A percentile compares a stretch with the other conserved stretches of the same genome.
Evolutionary conservation across 92 coral and sea anemone genomes (phyloP).

Genomic region (Epizoanthus ramosus): DNA sequence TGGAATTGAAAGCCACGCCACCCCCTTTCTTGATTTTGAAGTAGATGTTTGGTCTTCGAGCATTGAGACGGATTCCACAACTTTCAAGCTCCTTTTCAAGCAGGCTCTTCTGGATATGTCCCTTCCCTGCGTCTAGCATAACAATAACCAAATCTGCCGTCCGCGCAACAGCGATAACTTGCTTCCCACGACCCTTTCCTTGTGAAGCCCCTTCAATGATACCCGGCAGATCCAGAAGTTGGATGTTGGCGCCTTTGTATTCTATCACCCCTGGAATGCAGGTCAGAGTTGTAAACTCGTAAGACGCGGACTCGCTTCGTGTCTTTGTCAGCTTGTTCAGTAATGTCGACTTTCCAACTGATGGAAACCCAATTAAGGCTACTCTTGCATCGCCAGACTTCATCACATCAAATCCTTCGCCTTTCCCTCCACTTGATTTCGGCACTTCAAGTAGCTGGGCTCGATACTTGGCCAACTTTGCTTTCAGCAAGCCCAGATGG

Average conservation of each 20-base stretch:
- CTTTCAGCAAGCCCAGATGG: slow-evolving; percentile 92
- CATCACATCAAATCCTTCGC: slow-evolving; percentile 99
- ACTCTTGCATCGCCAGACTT: slow-evolving; percentile 99
- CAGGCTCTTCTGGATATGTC: slow-evolving; percentile 84
- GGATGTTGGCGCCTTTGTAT: slow-evolving; percentile 94
- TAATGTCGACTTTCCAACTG: slow-evolving; percentile 96
- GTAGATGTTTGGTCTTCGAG: slow-evolving; percentile 87
- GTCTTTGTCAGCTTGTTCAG: slow-evolving; percentile 91
- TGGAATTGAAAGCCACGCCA: slow-evolving; percentile 88
- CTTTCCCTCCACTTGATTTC: slow-evolving; percentile 85
- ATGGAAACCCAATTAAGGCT: slow-evolving; percentile 96
- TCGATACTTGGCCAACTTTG: slow-evolving; percentile 96
- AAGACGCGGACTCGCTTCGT: slow-evolving; percentile 87
- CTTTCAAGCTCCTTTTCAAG: slow-evolving; percentile 93
- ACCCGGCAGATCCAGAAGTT: slow-evolving; percentile 93
- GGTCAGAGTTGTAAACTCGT: slow-evolving; percentile 95
- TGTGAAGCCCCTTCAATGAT: slow-evolving; percentile 97
- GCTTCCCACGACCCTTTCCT: slow-evolving; percentile 93
- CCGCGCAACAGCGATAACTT: slow-evolving; percentile 97
- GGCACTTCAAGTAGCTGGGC: slow-evolving; percentile 93
- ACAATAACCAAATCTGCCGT: slow-evolving; percentile 95
- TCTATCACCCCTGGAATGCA: slow-evolving; percentile 99
- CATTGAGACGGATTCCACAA: slow-evolving; percentile 94
- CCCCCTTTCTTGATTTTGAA: slow-evolving; percentile 97
- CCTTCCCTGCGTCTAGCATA: slow-evolving; percentile 97